Evolutionary conservation across 1,140 invertebrate species (phyloP).

Genomic region (Panonychus citri): DNA sequence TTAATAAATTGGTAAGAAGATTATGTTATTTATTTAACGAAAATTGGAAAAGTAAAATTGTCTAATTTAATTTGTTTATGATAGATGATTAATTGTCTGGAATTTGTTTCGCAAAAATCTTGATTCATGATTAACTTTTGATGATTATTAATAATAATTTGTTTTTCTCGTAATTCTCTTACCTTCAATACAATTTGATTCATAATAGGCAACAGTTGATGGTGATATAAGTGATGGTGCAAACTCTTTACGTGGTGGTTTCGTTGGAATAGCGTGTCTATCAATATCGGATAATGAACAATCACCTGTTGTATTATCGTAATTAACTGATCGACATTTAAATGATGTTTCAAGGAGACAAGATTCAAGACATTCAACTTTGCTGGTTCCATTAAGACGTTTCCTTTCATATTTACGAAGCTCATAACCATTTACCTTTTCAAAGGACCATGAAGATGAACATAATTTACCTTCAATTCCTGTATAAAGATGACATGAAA

Average conservation of each 20-base stretch:
- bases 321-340: slow-evolving; percentile 72
- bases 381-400: slow-evolving; percentile 6
- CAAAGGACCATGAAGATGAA: slow-evolving; percentile 61
- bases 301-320: slow-evolving; percentile 52
- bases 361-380: slow-evolving; percentile 49
- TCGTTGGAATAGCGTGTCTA: slow-evolving; percentile 21
- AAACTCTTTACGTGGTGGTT: slow-evolving; percentile 6
- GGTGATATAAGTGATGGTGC: slow-evolving; percentile 4
- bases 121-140: too few relatives aligned
- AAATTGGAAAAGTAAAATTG: too few relatives aligned
- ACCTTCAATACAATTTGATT: slow-evolving; percentile 29
- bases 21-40: too few relatives aligned
- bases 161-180: slow-evolving; percentile 2
- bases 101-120: too few relatives aligned
- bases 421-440: slow-evolving; percentile 47
- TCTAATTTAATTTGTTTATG: too few relatives aligned
- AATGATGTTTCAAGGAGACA: slow-evolving; percentile 69
- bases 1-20: too few relatives aligned
- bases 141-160: too few relatives aligned
- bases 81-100: too few relatives aligned
- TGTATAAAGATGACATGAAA: neutral
- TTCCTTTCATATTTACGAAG: slow-evolving; percentile 32
- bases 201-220: slow-evolving; percentile 21
- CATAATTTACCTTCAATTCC: slow-evolving; percentile 22
- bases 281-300: slow-evolving; percentile 75